phyloP scores from a whole-genome alignment of 1,140 invertebrate species.

The Neuroterus valhalla region DNA sequence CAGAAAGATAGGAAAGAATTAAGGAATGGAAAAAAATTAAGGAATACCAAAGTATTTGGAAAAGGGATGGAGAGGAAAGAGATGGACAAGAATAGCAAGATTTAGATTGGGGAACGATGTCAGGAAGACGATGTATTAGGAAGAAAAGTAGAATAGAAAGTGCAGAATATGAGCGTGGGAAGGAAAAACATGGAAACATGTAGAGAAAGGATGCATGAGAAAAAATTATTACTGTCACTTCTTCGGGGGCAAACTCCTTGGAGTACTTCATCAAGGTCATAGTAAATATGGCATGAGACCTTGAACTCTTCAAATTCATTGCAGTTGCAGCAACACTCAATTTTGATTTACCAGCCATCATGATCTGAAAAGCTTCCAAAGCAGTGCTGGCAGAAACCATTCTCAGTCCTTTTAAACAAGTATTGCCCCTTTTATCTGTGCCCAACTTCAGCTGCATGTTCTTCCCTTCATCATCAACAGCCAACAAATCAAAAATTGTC shows the following conservation, averaged over 20 bases:
- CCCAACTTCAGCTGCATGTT: slow-evolving; percentile 75
- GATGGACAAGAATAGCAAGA: too few relatives aligned
- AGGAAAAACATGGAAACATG: too few relatives aligned
- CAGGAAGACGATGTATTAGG: too few relatives aligned
- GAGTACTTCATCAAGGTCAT: slow-evolving; percentile 80
- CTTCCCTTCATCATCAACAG: slow-evolving; percentile 54
- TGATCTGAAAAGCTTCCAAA: slow-evolving; percentile 85
- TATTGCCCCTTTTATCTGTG: slow-evolving; percentile 79
- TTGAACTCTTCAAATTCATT: slow-evolving; percentile 86
- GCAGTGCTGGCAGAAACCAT: slow-evolving; percentile 83
- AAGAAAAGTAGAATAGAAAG: too few relatives aligned
- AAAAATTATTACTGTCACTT: slow-evolving; percentile 51
- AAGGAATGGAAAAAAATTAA: too few relatives aligned
- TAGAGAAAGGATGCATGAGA: too few relatives aligned
- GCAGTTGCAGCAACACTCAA: slow-evolving; percentile 85
- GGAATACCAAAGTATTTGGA: too few relatives aligned
- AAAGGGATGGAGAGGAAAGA: too few relatives aligned
- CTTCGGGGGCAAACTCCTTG: slow-evolving; percentile 45
- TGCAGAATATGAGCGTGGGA: too few relatives aligned
- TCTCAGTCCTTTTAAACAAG: slow-evolving; percentile 85
- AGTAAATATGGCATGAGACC: slow-evolving; percentile 90
- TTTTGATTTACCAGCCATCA: slow-evolving; percentile 85
- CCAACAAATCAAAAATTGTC: slow-evolving; percentile 88
- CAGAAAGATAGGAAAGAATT: too few relatives aligned
- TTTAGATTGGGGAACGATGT: too few relatives aligned